A percentile compares a stretch with the other conserved stretches of the same genome.
Evolutionary conservation across 2,888 invertebrate genomes (phyloP).

Genomic region (Euproctis similis): DNA sequence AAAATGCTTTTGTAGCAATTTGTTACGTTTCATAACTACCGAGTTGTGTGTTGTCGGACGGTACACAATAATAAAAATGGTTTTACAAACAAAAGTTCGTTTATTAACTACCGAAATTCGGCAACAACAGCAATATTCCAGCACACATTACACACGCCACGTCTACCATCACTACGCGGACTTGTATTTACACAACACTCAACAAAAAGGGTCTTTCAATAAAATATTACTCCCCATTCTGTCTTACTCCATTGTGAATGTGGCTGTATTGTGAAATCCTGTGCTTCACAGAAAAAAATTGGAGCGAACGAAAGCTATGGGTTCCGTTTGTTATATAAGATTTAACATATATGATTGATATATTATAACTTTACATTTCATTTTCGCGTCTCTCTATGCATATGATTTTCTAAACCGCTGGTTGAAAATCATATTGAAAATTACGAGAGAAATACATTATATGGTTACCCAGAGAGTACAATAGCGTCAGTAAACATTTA

Average conservation of each 20-base stretch:
- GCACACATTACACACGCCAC: constrained; percentile 61
- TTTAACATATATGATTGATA: too few species aligned
- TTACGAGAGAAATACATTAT: too few species aligned
- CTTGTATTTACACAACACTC: constrained; percentile 74
- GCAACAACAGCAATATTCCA: constrained; percentile 50
- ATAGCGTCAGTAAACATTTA: too few species aligned
- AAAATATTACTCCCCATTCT: constrained; percentile 71
- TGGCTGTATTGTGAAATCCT: constrained; percentile 46
- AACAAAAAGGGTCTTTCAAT: constrained; percentile 71
- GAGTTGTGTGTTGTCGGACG: too few species aligned
- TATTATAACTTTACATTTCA: too few species aligned
- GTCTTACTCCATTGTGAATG: constrained; percentile 60
- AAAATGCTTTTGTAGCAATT: too few species aligned
- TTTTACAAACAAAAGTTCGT: constrained; percentile 4
- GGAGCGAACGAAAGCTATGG: constrained; percentile 11
- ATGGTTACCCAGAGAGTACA: too few species aligned
- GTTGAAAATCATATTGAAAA: too few species aligned
- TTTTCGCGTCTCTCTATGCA: too few species aligned
- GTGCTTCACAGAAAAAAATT: constrained; percentile 38
- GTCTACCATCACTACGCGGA: constrained; percentile 46
- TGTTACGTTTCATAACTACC: too few species aligned
- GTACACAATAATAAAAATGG: constrained; percentile 9
- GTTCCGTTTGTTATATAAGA: too few species aligned
- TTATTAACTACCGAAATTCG: constrained; percentile 15
- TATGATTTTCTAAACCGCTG: too few species aligned